Evolutionary conservation across 2,797 vertebrate species (phyloP), one percentile per base, ranked within the genome.

Genomic region (Hyperoplus lanceolatus): DNA sequence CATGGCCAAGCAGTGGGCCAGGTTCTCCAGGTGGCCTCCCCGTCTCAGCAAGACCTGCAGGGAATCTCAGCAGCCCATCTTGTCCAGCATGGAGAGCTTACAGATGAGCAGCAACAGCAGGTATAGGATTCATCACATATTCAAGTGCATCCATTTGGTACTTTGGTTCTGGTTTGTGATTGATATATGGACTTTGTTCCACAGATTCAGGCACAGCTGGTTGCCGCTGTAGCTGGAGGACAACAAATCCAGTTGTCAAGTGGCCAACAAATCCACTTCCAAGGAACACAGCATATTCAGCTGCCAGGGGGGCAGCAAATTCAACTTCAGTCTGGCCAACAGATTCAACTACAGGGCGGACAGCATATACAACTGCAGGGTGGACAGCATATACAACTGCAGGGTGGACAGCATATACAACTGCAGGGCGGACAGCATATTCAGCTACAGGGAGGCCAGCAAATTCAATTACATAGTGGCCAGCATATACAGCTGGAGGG

Each of bases 21-120:
- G 89, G 96, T 97, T 77, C 94, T 99, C 68, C 98, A 99, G 88
- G 96, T 96, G 82, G 95, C 96, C n/a, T 97, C 96, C 69, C 96
- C 97, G 0, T 97, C 96, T 0, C 98, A 96, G 54, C 95, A 96
- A 61, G 96, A 96, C 46, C 94, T 99, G 67, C 98, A 99, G 82
- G 97, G 96, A 16, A 95, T 98, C 83, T 88, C 94, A 10, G 88
- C 93, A 75, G 85, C 93, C 42, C 97, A 98, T 82, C 95, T 99
- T 78, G 95, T 99, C 82, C 98, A 99, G 77, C 97, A 97, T 0
- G 96, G 97, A 0, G 98, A 99, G 81, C 97, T 99, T 43, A 97
- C 97, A 51, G 98, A 99, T 81, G 98, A 99, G 51, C 98, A 99
- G 66, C 98, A 99, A 79, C 97, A 99, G 89, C 98, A 99, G 94